Conservation (phyloP, 2,888 invertebrate genomes). For the Tuberolachnus salignus region DNA sequence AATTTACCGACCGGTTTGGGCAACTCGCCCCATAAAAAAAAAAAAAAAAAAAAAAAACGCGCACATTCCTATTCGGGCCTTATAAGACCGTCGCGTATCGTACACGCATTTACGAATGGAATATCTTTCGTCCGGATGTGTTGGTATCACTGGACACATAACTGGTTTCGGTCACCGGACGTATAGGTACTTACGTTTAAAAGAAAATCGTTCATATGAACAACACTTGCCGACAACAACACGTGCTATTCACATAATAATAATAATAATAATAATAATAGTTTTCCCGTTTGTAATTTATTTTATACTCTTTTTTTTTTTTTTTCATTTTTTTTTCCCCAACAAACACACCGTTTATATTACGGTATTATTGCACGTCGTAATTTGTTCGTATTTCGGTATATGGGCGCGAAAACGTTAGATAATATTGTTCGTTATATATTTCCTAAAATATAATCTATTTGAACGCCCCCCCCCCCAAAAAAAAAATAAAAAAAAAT, state of each 20-base stretch:
- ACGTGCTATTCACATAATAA: neutral
- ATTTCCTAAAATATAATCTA: too few species aligned
- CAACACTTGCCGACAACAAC: constrained; percentile 24
- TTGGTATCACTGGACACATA: constrained; percentile 35
- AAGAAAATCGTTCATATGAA: constrained; percentile 14
- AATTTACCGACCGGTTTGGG: constrained; percentile 40
- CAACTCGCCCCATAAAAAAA: constrained; percentile 18
- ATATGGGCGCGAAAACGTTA: too few species aligned
- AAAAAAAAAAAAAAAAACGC: constrained; percentile 4
- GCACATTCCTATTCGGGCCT: constrained; percentile 43
- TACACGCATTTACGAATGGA: constrained; percentile 23
- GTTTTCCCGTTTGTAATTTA: neutral
- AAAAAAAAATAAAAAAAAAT: too few species aligned
- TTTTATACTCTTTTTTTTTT: too few species aligned
- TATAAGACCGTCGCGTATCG: neutral
- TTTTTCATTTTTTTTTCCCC: too few species aligned
- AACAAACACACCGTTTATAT: too few species aligned
- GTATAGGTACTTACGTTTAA: neutral
- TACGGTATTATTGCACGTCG: too few species aligned
- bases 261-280: too few species aligned
- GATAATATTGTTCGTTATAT: too few species aligned
- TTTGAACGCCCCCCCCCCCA: too few species aligned
- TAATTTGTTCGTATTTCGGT: too few species aligned
- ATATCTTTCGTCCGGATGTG: constrained; percentile 39
- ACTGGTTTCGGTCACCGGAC: constrained; percentile 50